These are phyloP conservation scores for Crotophaga sulcirostris DNA, from an alignment of 2,113 vertebrate genomes.

Conservation along the genomic window DNA sequence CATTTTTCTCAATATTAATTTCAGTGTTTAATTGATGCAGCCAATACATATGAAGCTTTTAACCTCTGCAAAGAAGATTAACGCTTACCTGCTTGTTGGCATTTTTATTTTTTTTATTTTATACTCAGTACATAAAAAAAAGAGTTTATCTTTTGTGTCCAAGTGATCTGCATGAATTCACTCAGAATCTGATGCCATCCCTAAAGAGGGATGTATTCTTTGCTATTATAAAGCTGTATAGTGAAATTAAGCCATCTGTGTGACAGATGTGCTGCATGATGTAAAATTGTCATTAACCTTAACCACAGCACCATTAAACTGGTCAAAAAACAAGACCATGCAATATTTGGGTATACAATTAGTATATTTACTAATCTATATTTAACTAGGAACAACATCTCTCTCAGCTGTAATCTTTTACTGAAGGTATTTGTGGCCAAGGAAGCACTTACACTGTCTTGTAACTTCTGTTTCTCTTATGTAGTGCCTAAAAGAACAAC, in stretches of 20 bases:
- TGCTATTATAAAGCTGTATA: neutral
- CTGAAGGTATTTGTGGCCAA: neutral
- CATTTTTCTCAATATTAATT: neutral
- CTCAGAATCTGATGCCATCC: neutral
- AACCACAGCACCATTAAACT: neutral
- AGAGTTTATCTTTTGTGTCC: neutral
- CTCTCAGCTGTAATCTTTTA: neutral
- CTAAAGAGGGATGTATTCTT: neutral
- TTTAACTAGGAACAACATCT: neutral
- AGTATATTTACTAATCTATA: neutral
- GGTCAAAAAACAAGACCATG: neutral
- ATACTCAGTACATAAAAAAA: neutral
- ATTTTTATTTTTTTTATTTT: conserved; percentile 37
- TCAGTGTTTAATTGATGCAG: neutral
- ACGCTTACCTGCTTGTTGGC: neutral
- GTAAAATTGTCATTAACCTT: conserved; percentile 21
- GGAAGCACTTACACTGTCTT: neutral
- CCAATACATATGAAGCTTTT: neutral
- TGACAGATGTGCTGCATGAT: neutral
- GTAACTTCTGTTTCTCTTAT: neutral
- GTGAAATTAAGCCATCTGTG: conserved; percentile 7
- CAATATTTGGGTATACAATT: neutral
- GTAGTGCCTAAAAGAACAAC: neutral
- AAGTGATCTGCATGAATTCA: neutral
- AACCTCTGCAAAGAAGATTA: neutral